Evolutionary conservation across 2,113 vertebrate species (phyloP).

Genomic region (Osmerus eperlanus): DNA sequence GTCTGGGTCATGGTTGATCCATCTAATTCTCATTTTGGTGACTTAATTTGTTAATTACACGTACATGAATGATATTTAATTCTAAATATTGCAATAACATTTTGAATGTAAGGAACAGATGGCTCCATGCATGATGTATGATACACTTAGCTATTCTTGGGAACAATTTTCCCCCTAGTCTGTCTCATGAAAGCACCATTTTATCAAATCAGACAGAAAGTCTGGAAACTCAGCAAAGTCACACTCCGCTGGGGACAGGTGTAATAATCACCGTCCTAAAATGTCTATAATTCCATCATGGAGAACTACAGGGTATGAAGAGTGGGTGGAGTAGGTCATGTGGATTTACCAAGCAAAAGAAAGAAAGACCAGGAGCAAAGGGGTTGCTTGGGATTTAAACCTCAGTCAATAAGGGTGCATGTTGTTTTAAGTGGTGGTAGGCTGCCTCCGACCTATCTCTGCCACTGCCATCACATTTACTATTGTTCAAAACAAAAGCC

Average conservation of each 20-base stretch:
- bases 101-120: slow-evolving; percentile 69
- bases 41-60: slow-evolving; percentile 69
- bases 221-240: slow-evolving; percentile 50
- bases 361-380: slow-evolving; percentile 9
- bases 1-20: too few species aligned
- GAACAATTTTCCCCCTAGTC: slow-evolving; percentile 67
- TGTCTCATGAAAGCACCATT: slow-evolving; percentile 56
- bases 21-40: slow-evolving; percentile 57
- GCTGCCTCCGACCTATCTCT: slow-evolving; percentile 52
- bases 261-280: slow-evolving; percentile 43
- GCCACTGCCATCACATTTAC: slow-evolving; percentile 26
- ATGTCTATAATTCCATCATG: slow-evolving; percentile 3
- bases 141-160: slow-evolving; percentile 72
- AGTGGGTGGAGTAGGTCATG: not conserved
- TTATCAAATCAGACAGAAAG: slow-evolving; percentile 65
- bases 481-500: slow-evolving; percentile 30
- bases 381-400: slow-evolving; percentile 35
- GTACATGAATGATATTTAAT: slow-evolving; percentile 68
- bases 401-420: slow-evolving; percentile 56
- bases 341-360: slow-evolving; percentile 19
- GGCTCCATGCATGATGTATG: slow-evolving; percentile 69
- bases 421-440: slow-evolving; percentile 42
- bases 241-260: slow-evolving; percentile 35
- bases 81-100: slow-evolving; percentile 73
- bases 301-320: too few species aligned